These are phyloP conservation scores for silkworm (Bombyx mori) DNA, from an alignment of 1,140 invertebrate species.

Conservation along the genomic window DNA sequence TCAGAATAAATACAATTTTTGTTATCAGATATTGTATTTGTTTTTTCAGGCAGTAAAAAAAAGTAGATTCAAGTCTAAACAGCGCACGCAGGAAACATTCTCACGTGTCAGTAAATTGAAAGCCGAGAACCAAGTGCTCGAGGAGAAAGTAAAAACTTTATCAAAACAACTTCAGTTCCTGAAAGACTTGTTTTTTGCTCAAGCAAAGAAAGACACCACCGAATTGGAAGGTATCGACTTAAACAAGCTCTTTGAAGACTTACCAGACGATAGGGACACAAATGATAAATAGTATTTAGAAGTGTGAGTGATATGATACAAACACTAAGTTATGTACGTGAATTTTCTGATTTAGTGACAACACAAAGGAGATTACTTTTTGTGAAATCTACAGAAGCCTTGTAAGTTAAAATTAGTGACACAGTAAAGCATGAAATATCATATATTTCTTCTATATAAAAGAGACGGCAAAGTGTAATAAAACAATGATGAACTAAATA, in stretches of 20 bases:
- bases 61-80: conserved; percentile 88
- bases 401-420: no score
- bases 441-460: no score
- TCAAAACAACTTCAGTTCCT: conserved; percentile 89
- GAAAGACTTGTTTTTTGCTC: conserved; percentile 88
- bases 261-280: conserved; percentile 47
- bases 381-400: no score
- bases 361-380: no score
- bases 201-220: conserved; percentile 73
- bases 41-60: conserved; percentile 85
- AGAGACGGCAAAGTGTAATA: no score
- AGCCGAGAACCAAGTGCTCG: conserved; percentile 86
- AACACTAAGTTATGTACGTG: no score
- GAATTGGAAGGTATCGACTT: conserved; percentile 52
- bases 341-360: no score
- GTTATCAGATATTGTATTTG: no score
- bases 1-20: no score
- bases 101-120: conserved; percentile 83
- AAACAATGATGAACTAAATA: no score
- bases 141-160: conserved; percentile 89
- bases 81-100: conserved; percentile 85
- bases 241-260: conserved; percentile 70
- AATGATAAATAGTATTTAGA: conserved; percentile 5
- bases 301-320: no score
- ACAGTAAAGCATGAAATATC: no score